Percentiles rank a stretch among this genome's conserved stretches.
Evolutionary conservation across 2,113 vertebrate species (phyloP).

Genomic region (Spea bombifrons): DNA sequence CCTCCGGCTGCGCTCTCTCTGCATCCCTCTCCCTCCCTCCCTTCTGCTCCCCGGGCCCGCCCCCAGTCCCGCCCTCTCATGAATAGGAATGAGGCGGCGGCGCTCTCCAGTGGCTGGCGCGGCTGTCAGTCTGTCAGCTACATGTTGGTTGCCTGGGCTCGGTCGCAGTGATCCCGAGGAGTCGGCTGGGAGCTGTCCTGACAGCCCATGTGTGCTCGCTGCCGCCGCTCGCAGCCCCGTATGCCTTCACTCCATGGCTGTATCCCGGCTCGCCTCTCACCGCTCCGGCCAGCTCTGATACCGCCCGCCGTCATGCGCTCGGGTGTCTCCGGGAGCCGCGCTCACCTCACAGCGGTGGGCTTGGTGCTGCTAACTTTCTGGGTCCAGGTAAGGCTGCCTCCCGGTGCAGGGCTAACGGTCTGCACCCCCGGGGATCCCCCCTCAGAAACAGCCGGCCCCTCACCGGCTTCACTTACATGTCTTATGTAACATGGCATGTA

Average conservation of each 20-base stretch:
- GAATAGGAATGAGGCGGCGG: conserved; percentile 61
- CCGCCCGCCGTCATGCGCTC: conserved; percentile 53
- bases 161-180: conserved; percentile 41
- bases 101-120: conserved; percentile 59
- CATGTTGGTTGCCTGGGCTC: conserved; percentile 55
- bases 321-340: conserved; percentile 49
- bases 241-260: conserved; percentile 51
- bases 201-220: conserved; percentile 34
- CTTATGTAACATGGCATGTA: too few relatives aligned
- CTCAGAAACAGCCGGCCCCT: not conserved
- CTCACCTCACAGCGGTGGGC: conserved; percentile 49
- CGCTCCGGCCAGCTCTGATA: conserved; percentile 8
- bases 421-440: not conserved
- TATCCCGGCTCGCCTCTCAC: conserved; percentile 2
- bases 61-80: conserved; percentile 56
- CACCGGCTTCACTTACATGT: not conserved
- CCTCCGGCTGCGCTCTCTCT: conserved; percentile 2
- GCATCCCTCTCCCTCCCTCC: not conserved
- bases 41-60: not conserved
- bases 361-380: conserved; percentile 63
- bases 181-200: conserved; percentile 50
- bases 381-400: conserved; percentile 64
- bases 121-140: conserved; percentile 65
- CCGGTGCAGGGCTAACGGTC: not conserved
- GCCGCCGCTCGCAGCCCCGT: conserved; percentile 18